Evolutionary conservation across 1,140 invertebrate genomes (phyloP).

Genomic region (Drosophila tsacasi): DNA sequence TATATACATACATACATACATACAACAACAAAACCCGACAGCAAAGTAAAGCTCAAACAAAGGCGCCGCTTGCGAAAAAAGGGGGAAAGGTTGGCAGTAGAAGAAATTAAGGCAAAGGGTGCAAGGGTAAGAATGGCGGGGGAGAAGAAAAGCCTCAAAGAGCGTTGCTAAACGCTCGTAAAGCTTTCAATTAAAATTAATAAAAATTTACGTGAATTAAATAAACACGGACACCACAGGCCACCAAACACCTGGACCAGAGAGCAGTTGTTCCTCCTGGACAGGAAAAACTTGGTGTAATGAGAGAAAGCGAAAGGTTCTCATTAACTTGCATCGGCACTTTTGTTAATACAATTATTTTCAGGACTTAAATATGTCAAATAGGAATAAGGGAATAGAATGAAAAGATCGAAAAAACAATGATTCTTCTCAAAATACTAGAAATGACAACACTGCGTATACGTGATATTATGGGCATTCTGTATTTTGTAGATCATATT

Average conservation of each 20-base stretch:
- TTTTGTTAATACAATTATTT: neutral
- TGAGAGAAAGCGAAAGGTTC: neutral
- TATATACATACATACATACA: neutral
- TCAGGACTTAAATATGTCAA: neutral
- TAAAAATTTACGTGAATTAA: conserved; percentile 82
- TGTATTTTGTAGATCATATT: no score
- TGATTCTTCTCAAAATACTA: neutral
- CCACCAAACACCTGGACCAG: neutral
- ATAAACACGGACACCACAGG: conserved; percentile 60
- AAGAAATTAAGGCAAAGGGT: neutral
- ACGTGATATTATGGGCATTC: neutral
- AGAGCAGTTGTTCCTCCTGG: neutral
- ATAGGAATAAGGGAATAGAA: neutral
- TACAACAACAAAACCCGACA: conserved; percentile 18
- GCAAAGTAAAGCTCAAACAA: conserved; percentile 59
- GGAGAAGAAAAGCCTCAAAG: conserved; percentile 16
- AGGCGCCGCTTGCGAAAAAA: conserved; percentile 40
- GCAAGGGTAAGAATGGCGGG: neutral
- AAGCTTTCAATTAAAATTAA: conserved; percentile 84
- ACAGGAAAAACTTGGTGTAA: conserved; percentile 3
- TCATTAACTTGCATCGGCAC: neutral
- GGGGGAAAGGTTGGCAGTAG: neutral
- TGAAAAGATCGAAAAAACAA: no score
- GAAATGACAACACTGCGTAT: conserved; percentile 2
- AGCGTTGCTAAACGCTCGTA: conserved; percentile 65